Evolutionary conservation across 1,140 invertebrate species (phyloP).

Genomic region (Plodia interpunctella): DNA sequence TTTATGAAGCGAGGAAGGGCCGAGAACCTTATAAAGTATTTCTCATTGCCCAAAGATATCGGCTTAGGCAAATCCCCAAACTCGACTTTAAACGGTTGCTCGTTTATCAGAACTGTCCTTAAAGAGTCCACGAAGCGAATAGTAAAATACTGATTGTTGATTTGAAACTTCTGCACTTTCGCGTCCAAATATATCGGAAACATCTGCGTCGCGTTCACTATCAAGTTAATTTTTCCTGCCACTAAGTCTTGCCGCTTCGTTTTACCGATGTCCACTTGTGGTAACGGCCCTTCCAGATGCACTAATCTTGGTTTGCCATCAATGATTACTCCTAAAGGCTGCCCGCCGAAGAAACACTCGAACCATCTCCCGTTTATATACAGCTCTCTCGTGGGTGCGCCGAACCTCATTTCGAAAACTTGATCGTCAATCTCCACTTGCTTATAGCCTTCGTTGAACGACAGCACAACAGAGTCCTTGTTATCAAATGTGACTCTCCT

Average conservation of each 20-base stretch:
- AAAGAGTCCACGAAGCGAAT: conserved; percentile 88
- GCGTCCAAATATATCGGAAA: conserved; percentile 91
- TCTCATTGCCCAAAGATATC: conserved; percentile 86
- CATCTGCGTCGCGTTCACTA: conserved; percentile 87
- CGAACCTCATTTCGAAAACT: conserved; percentile 89
- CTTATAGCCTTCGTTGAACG: conserved; percentile 85
- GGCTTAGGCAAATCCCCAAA: conserved; percentile 96
- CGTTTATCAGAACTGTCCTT: conserved; percentile 88
- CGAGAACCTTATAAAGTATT: conserved; percentile 87
- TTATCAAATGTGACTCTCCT: conserved; percentile 84
- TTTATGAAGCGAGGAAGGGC: conserved; percentile 86
- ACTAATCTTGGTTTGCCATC: conserved; percentile 86
- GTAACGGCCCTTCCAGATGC: conserved; percentile 90
- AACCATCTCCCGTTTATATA: conserved; percentile 92
- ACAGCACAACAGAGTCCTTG: conserved; percentile 81
- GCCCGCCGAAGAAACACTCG: conserved; percentile 94
- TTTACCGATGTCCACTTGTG: conserved; percentile 88
- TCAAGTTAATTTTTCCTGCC: conserved; percentile 88
- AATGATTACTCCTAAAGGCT: conserved; percentile 89
- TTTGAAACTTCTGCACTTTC: conserved; percentile 88
- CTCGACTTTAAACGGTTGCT: conserved; percentile 87
- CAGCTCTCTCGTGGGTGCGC: conserved; percentile 94
- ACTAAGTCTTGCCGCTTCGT: conserved; percentile 85
- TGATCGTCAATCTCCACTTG: conserved; percentile 84
- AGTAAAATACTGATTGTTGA: conserved; percentile 86